Percentiles rank a stretch among this genome's conserved stretches.
phyloP scores from a whole-genome alignment of 1,140 invertebrate genomes.

The Dolichoris vasculosae region DNA sequence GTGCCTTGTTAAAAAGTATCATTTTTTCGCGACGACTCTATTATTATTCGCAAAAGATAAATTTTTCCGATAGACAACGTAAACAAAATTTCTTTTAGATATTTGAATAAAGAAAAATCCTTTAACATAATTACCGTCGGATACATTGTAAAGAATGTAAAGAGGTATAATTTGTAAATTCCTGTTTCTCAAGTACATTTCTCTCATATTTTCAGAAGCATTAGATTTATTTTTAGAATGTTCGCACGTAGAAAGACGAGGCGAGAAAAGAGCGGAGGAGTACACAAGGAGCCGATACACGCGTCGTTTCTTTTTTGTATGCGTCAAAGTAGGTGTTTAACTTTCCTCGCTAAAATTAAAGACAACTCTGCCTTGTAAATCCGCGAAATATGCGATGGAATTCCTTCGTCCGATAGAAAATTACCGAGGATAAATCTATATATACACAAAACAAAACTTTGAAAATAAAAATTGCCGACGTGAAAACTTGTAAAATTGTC shows the following conservation, averaged over 20 bases:
- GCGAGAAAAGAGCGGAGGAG: neutral
- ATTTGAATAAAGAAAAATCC: too few relatives aligned
- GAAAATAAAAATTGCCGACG: neutral
- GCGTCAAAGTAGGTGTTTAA: conserved; percentile 19
- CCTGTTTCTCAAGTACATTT: neutral
- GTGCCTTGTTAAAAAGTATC: too few relatives aligned
- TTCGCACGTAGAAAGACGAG: neutral
- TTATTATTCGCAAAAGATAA: too few relatives aligned
- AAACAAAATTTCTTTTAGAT: too few relatives aligned
- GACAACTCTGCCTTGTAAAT: neutral
- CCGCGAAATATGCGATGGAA: conserved; percentile 1
- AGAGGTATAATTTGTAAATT: neutral
- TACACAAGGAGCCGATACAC: neutral
- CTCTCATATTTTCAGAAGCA: conserved; percentile 6
- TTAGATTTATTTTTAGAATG: conserved; percentile 3
- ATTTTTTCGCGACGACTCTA: too few relatives aligned
- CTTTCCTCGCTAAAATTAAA: conserved; percentile 41
- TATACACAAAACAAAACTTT: neutral
- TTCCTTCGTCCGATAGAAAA: neutral
- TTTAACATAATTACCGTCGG: neutral
- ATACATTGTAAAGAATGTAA: neutral
- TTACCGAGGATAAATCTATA: neutral
- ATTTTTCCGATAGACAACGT: too few relatives aligned
- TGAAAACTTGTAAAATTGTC: neutral
- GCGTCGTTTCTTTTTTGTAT: conserved; percentile 3